Conservation (phyloP, 1,140 invertebrate genomes). For the Periplaneta americana region DNA sequence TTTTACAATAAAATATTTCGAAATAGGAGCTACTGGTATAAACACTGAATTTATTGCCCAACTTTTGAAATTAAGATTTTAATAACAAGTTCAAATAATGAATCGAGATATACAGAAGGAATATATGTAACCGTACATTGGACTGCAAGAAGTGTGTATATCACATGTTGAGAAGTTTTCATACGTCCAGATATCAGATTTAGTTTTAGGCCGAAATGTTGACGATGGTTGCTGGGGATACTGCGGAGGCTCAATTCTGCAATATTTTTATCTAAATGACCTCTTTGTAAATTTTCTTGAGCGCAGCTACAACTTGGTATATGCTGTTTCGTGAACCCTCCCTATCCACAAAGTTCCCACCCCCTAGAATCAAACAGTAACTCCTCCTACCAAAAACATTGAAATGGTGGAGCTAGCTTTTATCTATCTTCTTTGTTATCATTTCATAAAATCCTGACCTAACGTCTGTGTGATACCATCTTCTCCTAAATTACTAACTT, state of each 20-base stretch:
- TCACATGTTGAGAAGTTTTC: too few relatives aligned
- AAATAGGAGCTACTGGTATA: too few relatives aligned
- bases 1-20: too few relatives aligned
- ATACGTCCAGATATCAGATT: too few relatives aligned
- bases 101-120: too few relatives aligned
- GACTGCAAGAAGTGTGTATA: too few relatives aligned
- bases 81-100: too few relatives aligned
- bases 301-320: not conserved
- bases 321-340: not conserved
- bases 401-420: not conserved
- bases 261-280: not conserved
- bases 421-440: constrained; percentile 5
- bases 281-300: not conserved
- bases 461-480: constrained; percentile 1
- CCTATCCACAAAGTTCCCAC: too few relatives aligned
- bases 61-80: too few relatives aligned
- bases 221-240: not conserved
- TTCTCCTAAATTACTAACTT: not conserved
- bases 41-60: too few relatives aligned
- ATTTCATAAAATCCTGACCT: constrained; percentile 9
- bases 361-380: not conserved
- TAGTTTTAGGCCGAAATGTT: not conserved
- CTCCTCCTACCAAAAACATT: constrained; percentile 3
- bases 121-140: too few relatives aligned
- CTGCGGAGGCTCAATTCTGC: not conserved